Percentiles rank a stretch among this genome's conserved stretches.
Conservation (phyloP, 1,140 invertebrate genomes). For the Cyphomyrmex costatus region DNA sequence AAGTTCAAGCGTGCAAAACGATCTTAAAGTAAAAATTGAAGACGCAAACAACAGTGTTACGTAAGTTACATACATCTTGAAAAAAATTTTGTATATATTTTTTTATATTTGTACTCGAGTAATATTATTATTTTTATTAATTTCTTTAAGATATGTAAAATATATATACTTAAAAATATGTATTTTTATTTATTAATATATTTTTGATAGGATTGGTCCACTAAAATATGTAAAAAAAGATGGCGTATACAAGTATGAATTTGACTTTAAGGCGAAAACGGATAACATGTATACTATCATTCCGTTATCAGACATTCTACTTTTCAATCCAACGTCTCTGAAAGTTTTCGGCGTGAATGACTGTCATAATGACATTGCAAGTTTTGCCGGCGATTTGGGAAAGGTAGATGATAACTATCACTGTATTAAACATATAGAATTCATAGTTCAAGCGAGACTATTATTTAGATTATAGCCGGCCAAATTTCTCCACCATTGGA, state of each 20-base stretch:
- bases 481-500: constrained; percentile 89
- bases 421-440: not conserved
- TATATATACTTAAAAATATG: constrained; percentile 49
- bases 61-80: constrained; percentile 67
- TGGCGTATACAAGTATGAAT: constrained; percentile 85
- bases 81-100: not conserved
- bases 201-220: constrained; percentile 80
- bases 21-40: constrained; percentile 81
- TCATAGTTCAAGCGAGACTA: not conserved
- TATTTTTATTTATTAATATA: constrained; percentile 33
- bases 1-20: constrained; percentile 73
- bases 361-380: constrained; percentile 90
- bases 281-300: constrained; percentile 88
- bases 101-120: not conserved
- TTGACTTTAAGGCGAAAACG: constrained; percentile 87
- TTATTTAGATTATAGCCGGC: constrained; percentile 81
- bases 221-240: constrained; percentile 79
- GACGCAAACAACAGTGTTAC: constrained; percentile 68
- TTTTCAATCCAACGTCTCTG: constrained; percentile 91
- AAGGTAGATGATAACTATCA: constrained; percentile 84
- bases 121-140: not conserved
- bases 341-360: constrained; percentile 90
- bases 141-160: constrained; percentile 61
- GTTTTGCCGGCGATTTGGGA: constrained; percentile 84
- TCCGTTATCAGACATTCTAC: constrained; percentile 89